These are phyloP conservation scores for Vesta saturnalis DNA, from an alignment of 2,888 invertebrate genomes.

Conservation along the genomic window DNA sequence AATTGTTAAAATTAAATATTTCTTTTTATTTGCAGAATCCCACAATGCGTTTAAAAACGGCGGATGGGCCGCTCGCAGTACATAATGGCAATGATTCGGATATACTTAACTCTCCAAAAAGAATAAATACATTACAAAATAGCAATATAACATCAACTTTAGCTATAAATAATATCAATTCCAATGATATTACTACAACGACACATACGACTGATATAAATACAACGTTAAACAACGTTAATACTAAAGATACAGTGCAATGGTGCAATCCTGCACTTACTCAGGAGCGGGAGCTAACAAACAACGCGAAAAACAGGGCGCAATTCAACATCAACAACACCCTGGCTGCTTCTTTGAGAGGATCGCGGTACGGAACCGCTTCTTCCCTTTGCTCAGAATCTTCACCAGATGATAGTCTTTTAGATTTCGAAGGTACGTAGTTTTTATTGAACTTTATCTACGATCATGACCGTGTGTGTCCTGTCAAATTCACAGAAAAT, in stretches of 20 bases:
- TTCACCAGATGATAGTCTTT: constrained; percentile 66
- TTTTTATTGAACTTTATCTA: too few species aligned
- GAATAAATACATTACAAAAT: constrained; percentile 60
- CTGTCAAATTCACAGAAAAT: too few species aligned
- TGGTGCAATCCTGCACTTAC: constrained; percentile 59
- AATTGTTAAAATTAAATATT: too few species aligned
- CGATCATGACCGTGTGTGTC: background rate
- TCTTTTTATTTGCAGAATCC: constrained; percentile 55
- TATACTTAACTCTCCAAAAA: constrained; percentile 59
- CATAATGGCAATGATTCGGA: constrained; percentile 57
- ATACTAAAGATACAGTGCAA: constrained; percentile 55
- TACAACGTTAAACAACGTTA: constrained; percentile 46
- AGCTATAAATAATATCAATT: constrained; percentile 36
- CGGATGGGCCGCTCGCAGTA: constrained; percentile 59
- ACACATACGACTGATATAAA: constrained; percentile 36
- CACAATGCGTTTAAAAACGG: constrained; percentile 61
- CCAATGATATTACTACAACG: constrained; percentile 35
- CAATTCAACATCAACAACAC: constrained; percentile 59
- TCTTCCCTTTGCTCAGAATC: constrained; percentile 58
- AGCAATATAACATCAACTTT: constrained; percentile 52
- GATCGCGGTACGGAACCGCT: constrained; percentile 54
- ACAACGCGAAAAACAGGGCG: constrained; percentile 53
- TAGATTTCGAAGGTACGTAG: constrained; percentile 65
- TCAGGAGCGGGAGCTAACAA: constrained; percentile 53
- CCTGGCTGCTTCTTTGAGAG: constrained; percentile 59